These are phyloP conservation scores for Pseudomugil gertrudae DNA, from an alignment of 2,797 vertebrate species.

Conservation along the genomic window DNA sequence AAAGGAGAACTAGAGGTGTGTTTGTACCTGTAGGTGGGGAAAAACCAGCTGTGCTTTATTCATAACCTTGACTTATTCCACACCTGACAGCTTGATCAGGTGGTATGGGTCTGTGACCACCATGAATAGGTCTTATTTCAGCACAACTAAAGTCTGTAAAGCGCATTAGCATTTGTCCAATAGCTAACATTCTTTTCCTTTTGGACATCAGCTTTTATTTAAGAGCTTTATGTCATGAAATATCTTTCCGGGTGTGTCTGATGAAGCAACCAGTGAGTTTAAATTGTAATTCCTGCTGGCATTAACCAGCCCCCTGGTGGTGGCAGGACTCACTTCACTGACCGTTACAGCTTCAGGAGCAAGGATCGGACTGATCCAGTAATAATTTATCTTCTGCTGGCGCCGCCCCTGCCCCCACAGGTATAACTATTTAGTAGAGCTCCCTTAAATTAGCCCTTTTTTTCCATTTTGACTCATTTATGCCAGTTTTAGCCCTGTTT, in stretches of 20 bases:
- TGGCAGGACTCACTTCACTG: slow-evolving; percentile 81
- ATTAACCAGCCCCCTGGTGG: slow-evolving; percentile 84
- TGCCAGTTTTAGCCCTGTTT: neutral
- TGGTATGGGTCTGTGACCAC: slow-evolving; percentile 80
- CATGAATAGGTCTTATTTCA: slow-evolving; percentile 63
- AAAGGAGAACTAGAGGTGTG: slow-evolving; percentile 83
- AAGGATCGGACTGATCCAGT: neutral
- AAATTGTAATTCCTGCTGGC: slow-evolving; percentile 77
- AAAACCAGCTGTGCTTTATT: slow-evolving; percentile 84
- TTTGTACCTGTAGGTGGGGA: slow-evolving; percentile 83
- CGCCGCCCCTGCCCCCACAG: slow-evolving; percentile 5
- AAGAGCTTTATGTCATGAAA: neutral
- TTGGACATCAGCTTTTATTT: neutral
- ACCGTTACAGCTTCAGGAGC: slow-evolving; percentile 1
- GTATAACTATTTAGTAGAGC: neutral
- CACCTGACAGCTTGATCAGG: slow-evolving; percentile 82
- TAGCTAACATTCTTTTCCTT: slow-evolving; percentile 9
- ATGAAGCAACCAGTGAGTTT: slow-evolving; percentile 37
- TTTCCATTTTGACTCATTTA: neutral
- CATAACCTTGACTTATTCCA: slow-evolving; percentile 86
- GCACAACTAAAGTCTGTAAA: neutral
- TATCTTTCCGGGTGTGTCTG: neutral
- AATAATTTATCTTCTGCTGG: slow-evolving; percentile 71
- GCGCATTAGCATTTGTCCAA: neutral
- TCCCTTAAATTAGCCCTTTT: slow-evolving; percentile 21